Percentiles rank a stretch among this genome's conserved stretches.
phyloP scores from a whole-genome alignment of 64 coral and sea anemone genomes.

The Stylophora pistillata region DNA sequence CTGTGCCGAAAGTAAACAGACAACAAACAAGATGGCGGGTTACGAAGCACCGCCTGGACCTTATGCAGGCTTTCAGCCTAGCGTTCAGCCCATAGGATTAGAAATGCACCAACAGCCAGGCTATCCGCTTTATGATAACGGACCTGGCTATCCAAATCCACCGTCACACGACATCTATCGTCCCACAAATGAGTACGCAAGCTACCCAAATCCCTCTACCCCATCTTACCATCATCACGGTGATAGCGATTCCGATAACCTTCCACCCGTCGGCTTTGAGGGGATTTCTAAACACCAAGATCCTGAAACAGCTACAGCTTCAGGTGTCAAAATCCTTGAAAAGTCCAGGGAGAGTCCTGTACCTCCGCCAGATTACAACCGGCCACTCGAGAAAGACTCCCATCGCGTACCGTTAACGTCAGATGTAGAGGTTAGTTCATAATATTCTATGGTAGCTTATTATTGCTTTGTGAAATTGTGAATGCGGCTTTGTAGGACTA shows the following conservation, averaged over 20 bases:
- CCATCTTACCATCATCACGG: constrained; percentile 49
- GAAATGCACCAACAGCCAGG: constrained; percentile 33
- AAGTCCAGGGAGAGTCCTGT: not conserved
- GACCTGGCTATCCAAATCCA: constrained; percentile 30
- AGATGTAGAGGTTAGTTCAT: not conserved
- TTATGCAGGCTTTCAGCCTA: constrained; percentile 29
- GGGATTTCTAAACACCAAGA: not conserved
- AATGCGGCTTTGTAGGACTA: too few species aligned
- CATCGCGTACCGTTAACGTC: not conserved
- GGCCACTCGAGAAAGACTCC: not conserved
- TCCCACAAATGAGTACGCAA: constrained; percentile 29
- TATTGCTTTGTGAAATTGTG: too few species aligned
- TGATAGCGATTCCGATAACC: not conserved
- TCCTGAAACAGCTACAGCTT: constrained; percentile 26
- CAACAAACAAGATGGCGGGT: constrained; percentile 56
- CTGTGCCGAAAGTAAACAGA: constrained; percentile 1
- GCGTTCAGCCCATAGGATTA: constrained; percentile 51
- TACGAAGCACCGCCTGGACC: constrained; percentile 35
- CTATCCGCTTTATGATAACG: constrained; percentile 5
- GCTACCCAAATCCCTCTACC: not conserved
- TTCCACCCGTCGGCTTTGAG: constrained; percentile 70
- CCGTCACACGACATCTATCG: constrained; percentile 30
- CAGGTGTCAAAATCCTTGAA: constrained; percentile 23
- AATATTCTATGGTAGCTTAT: too few species aligned
- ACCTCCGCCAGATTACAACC: not conserved